Base-by-base conservation (phyloP, 2,888 invertebrate species). In the Tipula confusa region DNA sequence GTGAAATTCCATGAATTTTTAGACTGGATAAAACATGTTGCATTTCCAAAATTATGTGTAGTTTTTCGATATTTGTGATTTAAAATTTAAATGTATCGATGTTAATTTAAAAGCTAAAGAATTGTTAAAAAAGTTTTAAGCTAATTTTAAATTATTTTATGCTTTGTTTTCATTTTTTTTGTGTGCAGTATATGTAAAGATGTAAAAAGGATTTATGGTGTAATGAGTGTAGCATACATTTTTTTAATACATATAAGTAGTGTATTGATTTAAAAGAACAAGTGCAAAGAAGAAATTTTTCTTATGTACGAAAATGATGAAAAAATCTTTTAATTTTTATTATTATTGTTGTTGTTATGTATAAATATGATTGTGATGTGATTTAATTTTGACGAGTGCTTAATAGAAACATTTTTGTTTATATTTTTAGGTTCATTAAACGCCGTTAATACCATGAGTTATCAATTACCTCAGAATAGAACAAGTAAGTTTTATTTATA, bases 391-490 rank as follows among this genome's bases (percentile, higher is more conserved):
- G 2, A 64, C 9, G 64, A 64, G 64, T 24, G 7, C 24, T 64
- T 18, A 24, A 15, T 80, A 80, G 29, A 80, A n/a, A n/a, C 29
- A 80, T 80, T 15, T 29, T 80, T 29, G 15, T 80, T 80, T 80
- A 15, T 82, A 18, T 18, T 82, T 82, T 82, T 82, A 33, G 33
- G 92, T 91, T 91, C 91, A 92, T 92, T 92, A 91, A 91, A 88
- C 89, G 92, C 92, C 92, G 91, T 90, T 90, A 91, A 91, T 93
- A 93, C 91, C 92, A 96, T 96, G 96, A 96, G 95, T 92, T 96
- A 95, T 91, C 93, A 93, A 91, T 94, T 95, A 93, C 94, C 94
- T 87, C 95, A 95, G 91, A 94, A 93, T 89, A 93, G 96, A 89
- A 93, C 94, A 88, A 95, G 96, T 96, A 91, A 95, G 95, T 82